Percentiles rank a stretch among this genome's conserved stretches.
Conservation (phyloP, 2,888 invertebrate genomes). For the Falcaria lacertinaria region DNA sequence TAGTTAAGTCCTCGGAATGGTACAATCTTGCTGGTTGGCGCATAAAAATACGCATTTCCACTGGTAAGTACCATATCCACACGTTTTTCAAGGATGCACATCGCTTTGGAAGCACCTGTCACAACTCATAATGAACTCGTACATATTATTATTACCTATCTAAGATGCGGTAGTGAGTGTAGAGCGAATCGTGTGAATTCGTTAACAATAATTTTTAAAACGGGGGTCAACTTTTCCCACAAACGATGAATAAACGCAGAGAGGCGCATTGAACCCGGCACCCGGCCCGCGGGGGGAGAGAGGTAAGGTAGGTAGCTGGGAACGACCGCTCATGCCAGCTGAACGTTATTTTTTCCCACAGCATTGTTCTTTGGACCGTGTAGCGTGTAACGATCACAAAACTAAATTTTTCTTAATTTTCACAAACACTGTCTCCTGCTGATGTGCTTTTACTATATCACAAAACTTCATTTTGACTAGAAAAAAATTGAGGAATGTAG, state of each 20-base stretch:
- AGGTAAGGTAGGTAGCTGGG: slow-evolving; percentile 75
- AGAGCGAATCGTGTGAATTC: slow-evolving; percentile 72
- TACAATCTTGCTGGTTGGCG: slow-evolving; percentile 59
- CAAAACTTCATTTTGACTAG: slow-evolving; percentile 62
- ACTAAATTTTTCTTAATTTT: slow-evolving; percentile 44
- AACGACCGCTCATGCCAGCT: slow-evolving; percentile 78
- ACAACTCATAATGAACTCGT: slow-evolving; percentile 6
- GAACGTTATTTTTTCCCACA: slow-evolving; percentile 82
- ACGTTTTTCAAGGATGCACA: slow-evolving; percentile 17
- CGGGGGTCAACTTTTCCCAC: slow-evolving; percentile 80
- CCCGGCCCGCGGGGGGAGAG: slow-evolving; percentile 72
- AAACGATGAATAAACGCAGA: slow-evolving; percentile 78
- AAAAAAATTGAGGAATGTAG: slow-evolving; percentile 51
- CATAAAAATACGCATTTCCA: slow-evolving; percentile 38
- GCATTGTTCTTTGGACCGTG: slow-evolving; percentile 79
- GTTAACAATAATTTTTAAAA: slow-evolving; percentile 76
- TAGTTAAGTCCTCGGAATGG: slow-evolving; percentile 56
- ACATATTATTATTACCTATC: slow-evolving; percentile 10
- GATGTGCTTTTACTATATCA: slow-evolving; percentile 19
- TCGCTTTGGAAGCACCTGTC: slow-evolving; percentile 1
- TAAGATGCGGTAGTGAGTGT: slow-evolving; percentile 59
- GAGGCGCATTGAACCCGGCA: slow-evolving; percentile 79
- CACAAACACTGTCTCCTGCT: slow-evolving; percentile 38
- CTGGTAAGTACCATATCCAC: slow-evolving; percentile 17
- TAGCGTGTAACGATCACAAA: slow-evolving; percentile 55